phyloP scores from a whole-genome alignment of 92 coral and sea anemone genomes.

The Montipora capitata region DNA sequence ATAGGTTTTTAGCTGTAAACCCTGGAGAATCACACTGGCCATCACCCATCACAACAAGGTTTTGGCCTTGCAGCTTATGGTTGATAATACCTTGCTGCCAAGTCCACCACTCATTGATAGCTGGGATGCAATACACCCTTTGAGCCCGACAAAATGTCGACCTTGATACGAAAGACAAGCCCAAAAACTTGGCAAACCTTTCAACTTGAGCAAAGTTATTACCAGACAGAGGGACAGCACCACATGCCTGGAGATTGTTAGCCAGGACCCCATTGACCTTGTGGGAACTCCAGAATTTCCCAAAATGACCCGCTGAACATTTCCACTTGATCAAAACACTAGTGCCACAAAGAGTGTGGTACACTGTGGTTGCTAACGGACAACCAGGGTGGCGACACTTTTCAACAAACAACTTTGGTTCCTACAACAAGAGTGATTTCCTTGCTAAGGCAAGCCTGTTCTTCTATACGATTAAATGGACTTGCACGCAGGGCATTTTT shows the following conservation, averaged over 20 bases:
- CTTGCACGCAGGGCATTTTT: constrained; percentile 1
- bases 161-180: constrained; percentile 53
- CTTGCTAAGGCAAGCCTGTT: constrained; percentile 9
- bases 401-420: constrained; percentile 22
- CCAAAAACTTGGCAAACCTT: constrained; percentile 49
- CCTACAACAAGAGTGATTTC: constrained; percentile 19
- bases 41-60: constrained; percentile 69
- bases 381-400: constrained; percentile 37
- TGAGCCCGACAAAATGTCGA: constrained; percentile 59
- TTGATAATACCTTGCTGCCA: constrained; percentile 50
- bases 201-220: constrained; percentile 50
- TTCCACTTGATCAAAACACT: constrained; percentile 21
- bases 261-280: constrained; percentile 54
- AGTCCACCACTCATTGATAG: constrained; percentile 70
- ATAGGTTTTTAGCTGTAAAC: no score
- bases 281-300: constrained; percentile 60
- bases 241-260: constrained; percentile 67
- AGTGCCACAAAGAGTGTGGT: constrained; percentile 30
- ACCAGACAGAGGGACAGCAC: constrained; percentile 56
- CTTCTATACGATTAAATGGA: not conserved
- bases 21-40: constrained; percentile 19
- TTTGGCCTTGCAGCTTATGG: constrained; percentile 43
- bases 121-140: constrained; percentile 59
- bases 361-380: not conserved
- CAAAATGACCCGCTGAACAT: constrained; percentile 59